Conservation (phyloP, 2,888 invertebrate species). For the Cataglyphis rosenhaueri region DNA sequence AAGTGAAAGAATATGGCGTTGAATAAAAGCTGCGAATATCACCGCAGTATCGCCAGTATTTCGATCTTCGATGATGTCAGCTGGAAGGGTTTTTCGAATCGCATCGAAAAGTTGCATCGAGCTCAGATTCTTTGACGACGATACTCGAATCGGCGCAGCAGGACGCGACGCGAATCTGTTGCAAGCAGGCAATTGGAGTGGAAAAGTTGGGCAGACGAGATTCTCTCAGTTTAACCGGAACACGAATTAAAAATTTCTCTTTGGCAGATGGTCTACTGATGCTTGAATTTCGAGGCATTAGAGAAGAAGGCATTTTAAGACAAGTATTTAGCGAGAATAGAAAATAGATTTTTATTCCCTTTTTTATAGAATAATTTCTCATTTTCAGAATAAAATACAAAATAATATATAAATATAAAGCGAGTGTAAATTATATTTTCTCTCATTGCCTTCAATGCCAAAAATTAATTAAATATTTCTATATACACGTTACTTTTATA, state of each 20-base stretch:
- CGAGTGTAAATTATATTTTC: neutral
- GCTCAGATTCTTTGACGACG: conserved; percentile 54
- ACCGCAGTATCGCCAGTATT: neutral
- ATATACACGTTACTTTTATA: neutral
- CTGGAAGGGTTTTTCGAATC: conserved; percentile 42
- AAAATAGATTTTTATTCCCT: neutral
- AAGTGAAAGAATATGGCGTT: conserved; percentile 46
- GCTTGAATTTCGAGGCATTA: conserved; percentile 72
- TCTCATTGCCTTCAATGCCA: neutral
- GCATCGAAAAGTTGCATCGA: conserved; percentile 40
- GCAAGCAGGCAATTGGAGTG: conserved; percentile 68
- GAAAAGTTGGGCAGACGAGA: conserved; percentile 75
- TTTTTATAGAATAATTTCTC: neutral
- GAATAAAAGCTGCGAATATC: conserved; percentile 18
- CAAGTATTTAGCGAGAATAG: conserved; percentile 41
- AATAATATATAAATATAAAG: neutral
- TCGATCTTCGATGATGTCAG: conserved; percentile 17
- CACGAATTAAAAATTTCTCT: conserved; percentile 71
- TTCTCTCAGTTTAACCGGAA: conserved; percentile 74
- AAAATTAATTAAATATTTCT: neutral
- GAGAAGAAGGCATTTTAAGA: conserved; percentile 62
- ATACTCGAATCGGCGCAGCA: conserved; percentile 16
- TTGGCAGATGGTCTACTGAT: conserved; percentile 63
- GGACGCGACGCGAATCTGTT: conserved; percentile 39
- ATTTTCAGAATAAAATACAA: neutral